Evolutionary conservation across 2,797 vertebrate genomes (phyloP), one percentile per base, ranked within the genome.

Genomic region (Lepidocolaptes lacrymiger): DNA sequence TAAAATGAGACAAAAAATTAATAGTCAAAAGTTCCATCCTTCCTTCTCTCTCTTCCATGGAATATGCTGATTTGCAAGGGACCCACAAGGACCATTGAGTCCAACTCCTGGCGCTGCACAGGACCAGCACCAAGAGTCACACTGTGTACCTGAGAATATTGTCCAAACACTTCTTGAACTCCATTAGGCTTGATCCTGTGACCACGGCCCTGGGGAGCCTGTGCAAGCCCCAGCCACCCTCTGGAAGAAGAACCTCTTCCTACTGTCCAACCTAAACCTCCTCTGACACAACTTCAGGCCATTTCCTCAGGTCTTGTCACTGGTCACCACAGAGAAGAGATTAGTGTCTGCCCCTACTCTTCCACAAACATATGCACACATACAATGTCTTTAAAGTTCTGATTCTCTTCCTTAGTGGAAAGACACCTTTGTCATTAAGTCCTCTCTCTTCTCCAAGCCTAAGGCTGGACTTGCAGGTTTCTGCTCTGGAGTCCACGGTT

Each of bases 341-440:
- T 61, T 26, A 39, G 59, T 32, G 14, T 15, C 21, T 43, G 10
- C 61, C 36, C 28, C 21, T 43, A 14, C 14, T 43, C 41, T 64
- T 64, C 32, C 30, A 61, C 2, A 26, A 2, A 2, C 0, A 0
- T 7, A 3, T 10, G 12, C 9, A 16, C 27, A 34, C 12, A 41
- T 4, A 49, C 4, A n/a, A 3, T 6, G 10, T 49, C 34, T 24
- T 68, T 27, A 37, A 68, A 78, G 6, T 41, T 76, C 55, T 10
- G 2, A 79, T 26, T 74, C 43, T 36, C 12, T 56, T 71, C 17
- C 49, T 52, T 64, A 69, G 61, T 66, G 18, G 18, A 66, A 85
- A 28, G 37, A 27, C 21, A 44, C 6, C 9, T 46, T 36, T 51
- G 12, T 49, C 36, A 43, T 6, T 0, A 43, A 71, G n/a, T 21